Conservation (phyloP, 2,113 vertebrate genomes). For the Myocastor coypus region DNA sequence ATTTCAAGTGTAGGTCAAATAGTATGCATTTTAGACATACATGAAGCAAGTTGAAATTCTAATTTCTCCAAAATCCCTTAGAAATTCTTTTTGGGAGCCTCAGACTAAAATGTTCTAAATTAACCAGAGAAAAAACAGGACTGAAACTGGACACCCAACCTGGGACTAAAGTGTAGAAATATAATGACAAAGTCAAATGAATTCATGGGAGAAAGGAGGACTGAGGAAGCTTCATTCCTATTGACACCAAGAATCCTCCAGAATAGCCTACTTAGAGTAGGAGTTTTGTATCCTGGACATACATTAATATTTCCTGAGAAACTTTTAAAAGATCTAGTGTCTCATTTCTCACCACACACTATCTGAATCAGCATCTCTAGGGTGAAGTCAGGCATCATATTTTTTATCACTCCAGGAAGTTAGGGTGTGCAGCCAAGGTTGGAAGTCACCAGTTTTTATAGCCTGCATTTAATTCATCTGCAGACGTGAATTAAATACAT, state of each 20-base stretch:
- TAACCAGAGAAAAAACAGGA: slow-evolving; percentile 2
- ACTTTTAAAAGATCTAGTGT: not conserved
- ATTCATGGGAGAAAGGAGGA: not conserved
- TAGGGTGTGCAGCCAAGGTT: not conserved
- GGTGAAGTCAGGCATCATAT: not conserved
- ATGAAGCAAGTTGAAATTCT: not conserved
- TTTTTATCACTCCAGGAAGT: slow-evolving; percentile 24
- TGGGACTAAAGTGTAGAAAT: not conserved
- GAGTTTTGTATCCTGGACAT: not conserved
- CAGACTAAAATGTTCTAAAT: not conserved
- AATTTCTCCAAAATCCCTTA: not conserved
- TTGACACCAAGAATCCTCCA: too few species aligned
- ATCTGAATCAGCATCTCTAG: slow-evolving; percentile 15
- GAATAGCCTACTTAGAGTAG: not conserved
- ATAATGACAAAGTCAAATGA: not conserved
- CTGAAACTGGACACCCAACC: not conserved
- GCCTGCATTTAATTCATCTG: not conserved
- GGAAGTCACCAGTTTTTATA: not conserved
- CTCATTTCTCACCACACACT: not conserved
- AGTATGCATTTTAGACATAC: not conserved
- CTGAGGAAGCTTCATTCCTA: not conserved
- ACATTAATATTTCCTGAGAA: slow-evolving; percentile 5
- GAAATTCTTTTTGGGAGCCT: not conserved
- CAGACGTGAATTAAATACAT: not conserved
- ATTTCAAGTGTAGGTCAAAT: not conserved